Evolutionary conservation across 2,113 vertebrate genomes (phyloP), one percentile per base, ranked within the genome.

Genomic region (Chionomys nivalis): DNA sequence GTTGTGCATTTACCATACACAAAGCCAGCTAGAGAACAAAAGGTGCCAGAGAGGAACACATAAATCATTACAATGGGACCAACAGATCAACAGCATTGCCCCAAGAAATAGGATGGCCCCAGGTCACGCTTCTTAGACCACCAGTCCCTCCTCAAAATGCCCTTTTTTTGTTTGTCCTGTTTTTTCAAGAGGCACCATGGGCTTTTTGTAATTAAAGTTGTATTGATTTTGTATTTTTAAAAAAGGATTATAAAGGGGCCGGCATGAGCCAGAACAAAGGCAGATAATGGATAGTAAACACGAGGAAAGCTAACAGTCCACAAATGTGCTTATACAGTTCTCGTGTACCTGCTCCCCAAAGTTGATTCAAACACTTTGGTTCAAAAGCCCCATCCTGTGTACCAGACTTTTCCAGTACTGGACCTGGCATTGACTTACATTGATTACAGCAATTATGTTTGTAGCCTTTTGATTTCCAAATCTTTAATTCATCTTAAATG

Each of bases 201-300:
- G 95, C 95, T 23, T 97, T 98, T 97, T 93, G 8, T 95, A 91
- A 97, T 98, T 97, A 97, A 94, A 97, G 86, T 89, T 83, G 28
- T 91, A 73, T 96, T 96, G 97, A 97, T 98, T 97, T 97, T 98
- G 91, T 97, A 97, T 97, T 98, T 98, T 97, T 96, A 89, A 97
- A 97, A 97, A 97, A 94, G 95, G 90, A 96, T 97, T 97, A 97
- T 73, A 97, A 97, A 97, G 96, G 94, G 94, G 58, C 95, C 93
- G 91, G 94, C 96, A 92, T 96, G 90, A 92, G 95, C 81, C 90
- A 97, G 83, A 96, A 98, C 95, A 97, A 97, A 97, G 85, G 93
- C 92, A 96, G 93, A 96, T 95, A 97, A 97, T 93, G 93, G 87
- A 97, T 96, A 90, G 72, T 92, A 97, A 97, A 97, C 90, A 97